Evolutionary conservation across 2,888 invertebrate genomes (phyloP), one percentile per base, ranked within the genome.

Genomic region (Hedychridium roseum): DNA sequence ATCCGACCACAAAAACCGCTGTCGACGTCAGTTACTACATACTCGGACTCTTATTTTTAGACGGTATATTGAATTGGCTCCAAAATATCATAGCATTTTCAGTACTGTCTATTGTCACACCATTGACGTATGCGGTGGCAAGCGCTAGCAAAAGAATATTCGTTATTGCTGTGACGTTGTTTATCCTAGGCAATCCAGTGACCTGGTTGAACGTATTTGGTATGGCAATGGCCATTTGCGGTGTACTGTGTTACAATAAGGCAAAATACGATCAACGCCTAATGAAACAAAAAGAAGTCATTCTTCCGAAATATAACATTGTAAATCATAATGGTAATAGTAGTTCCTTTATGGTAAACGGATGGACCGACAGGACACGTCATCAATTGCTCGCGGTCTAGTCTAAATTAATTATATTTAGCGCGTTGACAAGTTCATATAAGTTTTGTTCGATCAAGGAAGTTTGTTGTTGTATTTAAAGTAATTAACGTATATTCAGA

Each of bases 31-130:
- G 68, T 62, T 83, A 83, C 61, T 80, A 82, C 42, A 82, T 87
- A 26, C 67, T 87, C 43, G 82, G 83, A 2, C 79, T 92, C 44
- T 79, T 92, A 23, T 80, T 89, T 51, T 74, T 87, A 12, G 96
- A 96, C 80, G 97, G 96, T 11, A 82, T 91, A 43, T 85, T 96
- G 59, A 95, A 92, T 74, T 97, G 96, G 91, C 81, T 94, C 63
- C 97, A 97, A 81, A 98, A 97, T 74, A 89, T 96, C 68, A 87
- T 95, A 41, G 97, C 97, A 0, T 97, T 97, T 81, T 93, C 92
- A 64, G 90, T 97, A 43, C 84, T 98, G 62, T 92, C 93, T 42
- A 81, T 91, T 58, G 93, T 97, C 27, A 88, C 95, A n/a, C 95
- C 97, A 28, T 83, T 97, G 21, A 93, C 94, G 1, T 97, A 97